Conservation (phyloP, 2,797 vertebrate species). For the Manis javanica region DNA sequence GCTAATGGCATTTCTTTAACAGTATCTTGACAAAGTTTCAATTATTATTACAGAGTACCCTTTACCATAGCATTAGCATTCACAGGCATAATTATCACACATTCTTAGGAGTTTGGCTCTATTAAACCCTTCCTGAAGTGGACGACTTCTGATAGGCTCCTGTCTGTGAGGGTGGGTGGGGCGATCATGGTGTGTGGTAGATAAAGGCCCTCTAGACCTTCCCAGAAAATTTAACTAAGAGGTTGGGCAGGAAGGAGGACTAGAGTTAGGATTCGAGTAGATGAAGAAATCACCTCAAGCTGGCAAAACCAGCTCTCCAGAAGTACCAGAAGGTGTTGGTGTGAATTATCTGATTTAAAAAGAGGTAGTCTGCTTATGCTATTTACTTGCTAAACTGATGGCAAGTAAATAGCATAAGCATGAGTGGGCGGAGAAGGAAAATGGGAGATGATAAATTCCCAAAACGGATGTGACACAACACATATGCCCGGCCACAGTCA, state of each 20-base stretch:
- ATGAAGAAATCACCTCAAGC: neutral
- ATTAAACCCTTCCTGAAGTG: neutral
- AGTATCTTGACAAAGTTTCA: neutral
- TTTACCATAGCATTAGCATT: neutral
- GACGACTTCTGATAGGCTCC: neutral
- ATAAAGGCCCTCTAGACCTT: neutral
- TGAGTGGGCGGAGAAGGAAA: neutral
- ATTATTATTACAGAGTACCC: neutral
- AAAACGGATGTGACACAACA: neutral
- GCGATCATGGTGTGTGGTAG: neutral
- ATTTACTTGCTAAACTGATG: neutral
- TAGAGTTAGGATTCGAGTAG: neutral
- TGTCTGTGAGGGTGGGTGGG: neutral
- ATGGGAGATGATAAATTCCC: neutral
- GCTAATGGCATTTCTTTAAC: neutral
- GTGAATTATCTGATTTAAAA: neutral
- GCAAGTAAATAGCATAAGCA: neutral
- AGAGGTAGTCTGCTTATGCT: neutral
- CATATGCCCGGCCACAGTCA: neutral
- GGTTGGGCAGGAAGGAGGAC: neutral
- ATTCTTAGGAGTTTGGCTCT: neutral
- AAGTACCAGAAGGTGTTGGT: neutral
- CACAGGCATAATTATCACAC: neutral
- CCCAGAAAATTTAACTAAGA: neutral
- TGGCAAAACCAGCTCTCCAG: neutral